A percentile compares a stretch with the other conserved stretches of the same genome.
These are phyloP conservation scores for Mohoua ochrocephala DNA, from an alignment of 2,113 vertebrate genomes.

Conservation along the genomic window DNA sequence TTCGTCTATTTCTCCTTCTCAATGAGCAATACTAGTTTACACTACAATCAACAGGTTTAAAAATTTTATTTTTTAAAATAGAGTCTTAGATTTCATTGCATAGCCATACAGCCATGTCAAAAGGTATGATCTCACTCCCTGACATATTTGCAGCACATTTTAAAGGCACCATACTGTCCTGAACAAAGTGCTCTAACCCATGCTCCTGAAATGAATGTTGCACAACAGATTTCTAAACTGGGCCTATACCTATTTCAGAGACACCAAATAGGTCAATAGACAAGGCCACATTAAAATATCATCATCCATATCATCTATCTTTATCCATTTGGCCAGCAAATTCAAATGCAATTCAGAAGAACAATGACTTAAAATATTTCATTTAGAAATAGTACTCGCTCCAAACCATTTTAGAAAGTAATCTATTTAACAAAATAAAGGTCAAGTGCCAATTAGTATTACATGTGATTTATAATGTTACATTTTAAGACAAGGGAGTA, in stretches of 20 bases:
- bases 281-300: not conserved
- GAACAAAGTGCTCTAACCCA: not conserved
- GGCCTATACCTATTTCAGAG: not conserved
- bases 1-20: not conserved
- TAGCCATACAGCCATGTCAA: not conserved
- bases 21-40: not conserved
- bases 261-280: not conserved
- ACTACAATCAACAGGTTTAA: not conserved
- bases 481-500: not conserved
- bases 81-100: not conserved
- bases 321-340: not conserved
- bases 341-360: not conserved
- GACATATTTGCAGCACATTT: not conserved
- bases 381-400: not conserved
- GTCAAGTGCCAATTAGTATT: not conserved
- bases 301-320: not conserved
- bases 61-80: not conserved
- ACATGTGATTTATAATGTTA: not conserved
- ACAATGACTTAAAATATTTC: constrained; percentile 3
- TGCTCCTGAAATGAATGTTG: not conserved
- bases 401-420: constrained; percentile 6
- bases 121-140: not conserved
- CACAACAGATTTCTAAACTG: not conserved
- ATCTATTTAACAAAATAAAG: constrained; percentile 21
- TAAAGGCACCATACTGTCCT: not conserved